phyloP scores from a whole-genome alignment of 2,797 vertebrate genomes.

The Pipistrellus pipistrellus region DNA sequence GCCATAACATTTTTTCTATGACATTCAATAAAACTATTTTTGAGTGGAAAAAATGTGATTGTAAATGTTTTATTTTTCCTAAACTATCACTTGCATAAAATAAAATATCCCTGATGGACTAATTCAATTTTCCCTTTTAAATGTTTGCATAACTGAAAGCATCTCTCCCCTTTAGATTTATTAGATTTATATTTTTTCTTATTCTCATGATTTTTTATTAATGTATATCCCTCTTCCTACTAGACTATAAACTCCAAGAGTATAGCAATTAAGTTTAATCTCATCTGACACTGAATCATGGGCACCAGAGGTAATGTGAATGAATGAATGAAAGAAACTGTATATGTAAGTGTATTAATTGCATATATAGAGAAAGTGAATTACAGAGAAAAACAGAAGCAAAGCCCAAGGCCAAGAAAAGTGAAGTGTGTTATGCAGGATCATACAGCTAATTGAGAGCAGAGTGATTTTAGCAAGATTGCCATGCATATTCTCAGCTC shows the following conservation, averaged over 20 bases:
- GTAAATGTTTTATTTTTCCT: slow-evolving; percentile 56
- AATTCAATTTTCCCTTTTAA: not conserved
- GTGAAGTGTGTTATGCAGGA: not conserved
- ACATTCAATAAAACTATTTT: slow-evolving; percentile 28
- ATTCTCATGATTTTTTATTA: not conserved
- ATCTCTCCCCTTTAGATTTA: slow-evolving; percentile 36
- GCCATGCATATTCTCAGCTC: not conserved
- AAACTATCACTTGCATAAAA: slow-evolving; percentile 32
- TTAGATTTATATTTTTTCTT: slow-evolving; percentile 1
- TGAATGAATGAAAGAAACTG: not conserved
- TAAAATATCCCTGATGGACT: not conserved
- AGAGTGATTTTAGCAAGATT: not conserved
- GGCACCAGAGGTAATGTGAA: not conserved
- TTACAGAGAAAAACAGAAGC: not conserved
- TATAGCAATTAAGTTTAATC: not conserved
- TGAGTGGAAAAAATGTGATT: not conserved
- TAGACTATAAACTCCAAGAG: slow-evolving; percentile 2
- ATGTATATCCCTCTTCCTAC: not conserved
- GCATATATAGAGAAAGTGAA: not conserved
- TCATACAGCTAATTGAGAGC: not conserved
- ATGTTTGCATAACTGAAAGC: not conserved
- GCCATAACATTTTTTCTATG: not conserved
- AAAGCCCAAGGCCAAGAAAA: not conserved
- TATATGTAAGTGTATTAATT: not conserved
- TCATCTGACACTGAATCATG: not conserved